Evolutionary conservation across 2,888 invertebrate species (phyloP).

Genomic region (Sesia bembeciformis): DNA sequence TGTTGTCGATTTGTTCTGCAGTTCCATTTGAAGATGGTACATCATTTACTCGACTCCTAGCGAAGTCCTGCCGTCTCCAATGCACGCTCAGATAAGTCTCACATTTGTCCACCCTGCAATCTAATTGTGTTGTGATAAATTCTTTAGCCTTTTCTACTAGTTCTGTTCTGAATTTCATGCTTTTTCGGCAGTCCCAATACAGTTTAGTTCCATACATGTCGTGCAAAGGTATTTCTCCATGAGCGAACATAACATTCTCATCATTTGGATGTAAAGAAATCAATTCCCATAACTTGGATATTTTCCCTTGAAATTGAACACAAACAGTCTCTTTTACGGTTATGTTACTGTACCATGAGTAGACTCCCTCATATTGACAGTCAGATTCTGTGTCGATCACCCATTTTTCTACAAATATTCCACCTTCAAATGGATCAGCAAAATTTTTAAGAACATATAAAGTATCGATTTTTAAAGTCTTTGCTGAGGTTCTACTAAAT

Average conservation of each 20-base stretch:
- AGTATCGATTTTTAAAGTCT: constrained; percentile 76
- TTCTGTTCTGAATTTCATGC: constrained; percentile 89
- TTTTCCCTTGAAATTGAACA: constrained; percentile 87
- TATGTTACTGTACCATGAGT: constrained; percentile 84
- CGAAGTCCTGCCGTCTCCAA: constrained; percentile 91
- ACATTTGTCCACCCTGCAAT: constrained; percentile 47
- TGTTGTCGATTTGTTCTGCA: constrained; percentile 80
- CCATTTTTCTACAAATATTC: constrained; percentile 89
- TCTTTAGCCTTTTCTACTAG: constrained; percentile 79
- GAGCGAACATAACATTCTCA: constrained; percentile 79
- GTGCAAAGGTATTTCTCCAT: constrained; percentile 91
- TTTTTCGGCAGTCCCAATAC: constrained; percentile 91
- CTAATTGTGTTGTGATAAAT: constrained; percentile 59
- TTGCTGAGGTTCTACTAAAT: constrained; percentile 42
- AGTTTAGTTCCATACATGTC: constrained; percentile 86
- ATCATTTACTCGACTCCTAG: constrained; percentile 80
- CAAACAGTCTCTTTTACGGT: constrained; percentile 80
- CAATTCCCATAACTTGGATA: constrained; percentile 77
- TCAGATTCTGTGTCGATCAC: constrained; percentile 72
- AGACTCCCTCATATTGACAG: constrained; percentile 54
- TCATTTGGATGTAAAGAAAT: constrained; percentile 49
- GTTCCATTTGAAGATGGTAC: constrained; percentile 87
- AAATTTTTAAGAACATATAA: constrained; percentile 90
- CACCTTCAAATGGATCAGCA: constrained; percentile 87
- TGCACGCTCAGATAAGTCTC: constrained; percentile 89